Evolutionary conservation across 2,888 invertebrate species (phyloP), one percentile per base, ranked within the genome.

Genomic region (Chrysolina haemoptera): DNA sequence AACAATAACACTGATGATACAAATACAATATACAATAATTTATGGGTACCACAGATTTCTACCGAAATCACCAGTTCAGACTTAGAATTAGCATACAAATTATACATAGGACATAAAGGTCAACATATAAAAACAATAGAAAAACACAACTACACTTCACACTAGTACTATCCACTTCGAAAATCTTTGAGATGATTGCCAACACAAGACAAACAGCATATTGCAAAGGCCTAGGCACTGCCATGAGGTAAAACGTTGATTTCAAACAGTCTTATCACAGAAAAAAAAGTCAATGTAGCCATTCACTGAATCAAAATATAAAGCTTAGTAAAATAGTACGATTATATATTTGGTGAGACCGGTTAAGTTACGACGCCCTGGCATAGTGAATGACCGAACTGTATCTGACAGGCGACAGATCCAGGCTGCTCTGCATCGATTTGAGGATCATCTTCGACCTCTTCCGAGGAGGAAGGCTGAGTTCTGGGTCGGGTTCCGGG

Each of bases 351-450:
- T 46, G 46, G 16, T 71, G 65, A 62, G 16, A 16, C 12, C 62
- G 18, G 35, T 35, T 62, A 75, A 72, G 75, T 86, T 92, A 88
- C 86, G 90, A 89, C 83, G 95, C 93, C 79, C 93, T 92, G 18
- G 96, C 96, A 85, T 95, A 96, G 81, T 95, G 95, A 85, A 96
- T 96, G 65, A 96, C 96, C 3, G 96, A 95, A 85, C 90, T 93
- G 86, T 88, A 87, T 65, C 88, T 83, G 73, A 88, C 88, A 27
- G 87, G 86, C 16, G 86, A 85, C 85, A 84, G 75, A 71, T 85
- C 85, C 63, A 84, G 79, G 20, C 78, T 81, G 14, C 77, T 76
- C 80, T 91, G 90, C 93, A 90, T 93, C 82, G 89, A 93, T 88
- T 92, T 93, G 87, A 91, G 90, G 86, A 92, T 95, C 90, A 94